Evolutionary conservation across 2,113 vertebrate species (phyloP), one percentile per base, ranked within the genome.

Genomic region (Mungos mungo): DNA sequence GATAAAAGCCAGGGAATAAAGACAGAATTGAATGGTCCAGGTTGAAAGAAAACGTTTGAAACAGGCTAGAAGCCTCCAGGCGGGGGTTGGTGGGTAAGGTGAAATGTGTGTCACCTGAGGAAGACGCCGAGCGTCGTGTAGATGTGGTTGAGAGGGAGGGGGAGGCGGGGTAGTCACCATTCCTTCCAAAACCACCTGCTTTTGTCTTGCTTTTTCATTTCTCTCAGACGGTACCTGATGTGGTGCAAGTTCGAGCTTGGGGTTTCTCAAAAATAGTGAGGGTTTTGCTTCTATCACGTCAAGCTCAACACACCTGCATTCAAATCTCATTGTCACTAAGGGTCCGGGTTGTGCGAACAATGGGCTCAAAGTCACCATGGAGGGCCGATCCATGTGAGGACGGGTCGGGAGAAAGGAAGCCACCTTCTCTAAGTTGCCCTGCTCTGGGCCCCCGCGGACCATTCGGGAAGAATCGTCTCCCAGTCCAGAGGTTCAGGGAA

Each of bases 31-130:
- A 98, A 97, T 97, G 96, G 96, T 95, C 95, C 76, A 33, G 94
- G 93, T 97, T 98, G 92, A 98, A 98, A 98, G 96, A 63, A 83
- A 95, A 95, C 92, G 95, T 97, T 93, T 96, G 96, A 97, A 97
- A 93, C 50, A 88, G 84, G 96, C 95, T 84, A 74, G 96, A 82
- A 93, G 84, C 88, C 68, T 95, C 74, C 82, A 45, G 88, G 19
- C 0, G 18, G 89, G 74, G 94, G 71, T 1, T 66, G 93, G 69
- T 77, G 76, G 92, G 92, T 18, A 81, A 41, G 81, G 80, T 52
- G 79, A 85, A 83, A 57, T 3, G n/a, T 12, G 41, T 35, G 54
- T 80, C 81, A 11, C 57, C 71, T 14, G 45, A 91, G 23, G 65
- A 7, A 80, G 96, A 74, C 14, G 93, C 86, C 35, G 25, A 0